phyloP scores from a whole-genome alignment of 1,140 invertebrate species.

The Macrobrachium nipponense region DNA sequence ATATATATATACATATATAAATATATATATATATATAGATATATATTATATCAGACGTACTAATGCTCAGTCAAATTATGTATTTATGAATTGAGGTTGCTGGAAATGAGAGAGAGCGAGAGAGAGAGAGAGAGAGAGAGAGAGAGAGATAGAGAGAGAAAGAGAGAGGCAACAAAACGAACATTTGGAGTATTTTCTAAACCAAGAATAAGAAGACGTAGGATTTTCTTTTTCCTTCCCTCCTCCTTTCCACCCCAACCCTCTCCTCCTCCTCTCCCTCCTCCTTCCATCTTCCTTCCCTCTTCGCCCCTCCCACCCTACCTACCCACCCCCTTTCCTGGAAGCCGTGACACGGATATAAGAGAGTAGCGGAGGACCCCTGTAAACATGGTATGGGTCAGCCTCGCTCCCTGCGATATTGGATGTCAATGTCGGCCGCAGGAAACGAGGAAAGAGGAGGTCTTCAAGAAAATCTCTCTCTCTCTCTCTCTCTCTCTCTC shows the following conservation, averaged over 20 bases:
- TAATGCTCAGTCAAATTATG: neutral
- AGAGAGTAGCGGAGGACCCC: too few species aligned
- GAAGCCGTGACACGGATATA: too few species aligned
- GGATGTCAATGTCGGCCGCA: too few species aligned
- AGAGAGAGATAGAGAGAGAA: too few species aligned
- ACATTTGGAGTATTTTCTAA: neutral
- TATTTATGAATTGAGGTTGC: too few species aligned
- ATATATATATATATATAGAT: neutral
- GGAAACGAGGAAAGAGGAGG: too few species aligned
- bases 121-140: neutral
- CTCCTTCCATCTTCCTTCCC: neutral
- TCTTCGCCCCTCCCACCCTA: neutral
- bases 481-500: neutral
- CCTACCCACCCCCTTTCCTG: neutral
- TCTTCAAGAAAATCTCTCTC: neutral
- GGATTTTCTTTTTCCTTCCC: neutral
- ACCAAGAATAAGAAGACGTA: neutral
- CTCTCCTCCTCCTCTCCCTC: neutral
- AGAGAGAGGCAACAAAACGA: neutral
- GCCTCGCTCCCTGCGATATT: too few species aligned
- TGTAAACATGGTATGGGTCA: too few species aligned
- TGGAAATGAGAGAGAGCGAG: neutral
- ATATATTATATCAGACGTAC: neutral
- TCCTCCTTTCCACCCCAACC: neutral
- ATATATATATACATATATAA: constrained; percentile 5